These are phyloP conservation scores for Globicephala melas DNA, from an alignment of 2,113 vertebrate genomes.

Conservation along the genomic window DNA sequence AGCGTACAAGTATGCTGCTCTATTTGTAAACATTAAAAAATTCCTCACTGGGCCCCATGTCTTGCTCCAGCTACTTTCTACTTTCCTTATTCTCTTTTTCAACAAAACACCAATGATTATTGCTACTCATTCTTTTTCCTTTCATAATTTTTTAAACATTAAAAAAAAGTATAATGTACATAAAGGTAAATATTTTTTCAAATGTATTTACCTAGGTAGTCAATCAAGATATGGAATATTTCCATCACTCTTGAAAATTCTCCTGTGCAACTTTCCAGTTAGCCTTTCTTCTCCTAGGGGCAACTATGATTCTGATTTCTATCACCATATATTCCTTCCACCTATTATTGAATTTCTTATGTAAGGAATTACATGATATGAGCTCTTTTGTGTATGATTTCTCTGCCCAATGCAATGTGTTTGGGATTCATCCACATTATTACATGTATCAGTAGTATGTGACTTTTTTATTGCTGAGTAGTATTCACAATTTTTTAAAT, in stretches of 20 bases:
- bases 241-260: not conserved
- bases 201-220: not conserved
- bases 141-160: not conserved
- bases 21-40: not conserved
- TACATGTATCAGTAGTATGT: not conserved
- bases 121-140: not conserved
- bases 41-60: not conserved
- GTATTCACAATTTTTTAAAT: not conserved
- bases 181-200: not conserved
- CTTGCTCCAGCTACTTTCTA: not conserved
- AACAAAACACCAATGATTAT: not conserved
- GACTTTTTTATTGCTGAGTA: not conserved
- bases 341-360: not conserved
- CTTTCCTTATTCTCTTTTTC: not conserved
- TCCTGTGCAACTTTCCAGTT: not conserved
- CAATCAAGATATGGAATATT: not conserved
- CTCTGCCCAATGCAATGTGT: not conserved
- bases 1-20: not conserved
- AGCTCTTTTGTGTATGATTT: not conserved
- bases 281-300: not conserved
- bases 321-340: not conserved
- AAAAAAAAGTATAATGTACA: not conserved
- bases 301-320: not conserved
- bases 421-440: not conserved
- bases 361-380: not conserved